Evolutionary conservation across 2,113 vertebrate genomes (phyloP).

Genomic region (Silurus glanis): DNA sequence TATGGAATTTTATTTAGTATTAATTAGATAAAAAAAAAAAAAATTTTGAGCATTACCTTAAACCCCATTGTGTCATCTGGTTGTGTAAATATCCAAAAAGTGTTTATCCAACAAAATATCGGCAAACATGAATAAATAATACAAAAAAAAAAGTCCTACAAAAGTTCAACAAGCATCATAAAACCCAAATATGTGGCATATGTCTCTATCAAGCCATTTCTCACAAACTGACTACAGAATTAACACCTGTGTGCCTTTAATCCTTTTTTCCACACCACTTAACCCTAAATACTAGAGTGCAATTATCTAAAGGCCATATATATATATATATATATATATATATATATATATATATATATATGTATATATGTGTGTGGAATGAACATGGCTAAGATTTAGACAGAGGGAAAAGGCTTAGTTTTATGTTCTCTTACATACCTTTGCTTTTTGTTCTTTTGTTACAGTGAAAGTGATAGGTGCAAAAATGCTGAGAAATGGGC

Average conservation of each 20-base stretch:
- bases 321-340: no score
- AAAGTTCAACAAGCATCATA: not conserved
- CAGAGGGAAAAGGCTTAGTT: not conserved
- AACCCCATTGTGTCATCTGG: not conserved
- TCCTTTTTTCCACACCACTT: constrained; percentile 4
- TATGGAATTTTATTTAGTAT: not conserved
- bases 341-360: no score
- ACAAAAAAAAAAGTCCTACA: not conserved
- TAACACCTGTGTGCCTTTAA: not conserved
- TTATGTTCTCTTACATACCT: constrained; percentile 14
- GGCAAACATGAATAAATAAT: not conserved
- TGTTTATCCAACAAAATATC: not conserved
- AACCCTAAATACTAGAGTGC: not conserved
- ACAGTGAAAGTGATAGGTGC: not conserved
- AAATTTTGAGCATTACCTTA: not conserved
- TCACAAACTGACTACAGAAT: not conserved
- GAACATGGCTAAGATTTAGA: not conserved
- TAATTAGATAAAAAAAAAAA: not conserved
- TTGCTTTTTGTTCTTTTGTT: constrained; percentile 9
- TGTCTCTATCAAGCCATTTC: not conserved
- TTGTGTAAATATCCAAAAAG: not conserved
- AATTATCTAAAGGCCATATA: not conserved
- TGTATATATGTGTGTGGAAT: not conserved
- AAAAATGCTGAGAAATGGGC: not conserved
- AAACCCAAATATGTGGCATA: not conserved